phyloP scores from a whole-genome alignment of 2,113 vertebrate genomes.

The Eurypyga helias region DNA sequence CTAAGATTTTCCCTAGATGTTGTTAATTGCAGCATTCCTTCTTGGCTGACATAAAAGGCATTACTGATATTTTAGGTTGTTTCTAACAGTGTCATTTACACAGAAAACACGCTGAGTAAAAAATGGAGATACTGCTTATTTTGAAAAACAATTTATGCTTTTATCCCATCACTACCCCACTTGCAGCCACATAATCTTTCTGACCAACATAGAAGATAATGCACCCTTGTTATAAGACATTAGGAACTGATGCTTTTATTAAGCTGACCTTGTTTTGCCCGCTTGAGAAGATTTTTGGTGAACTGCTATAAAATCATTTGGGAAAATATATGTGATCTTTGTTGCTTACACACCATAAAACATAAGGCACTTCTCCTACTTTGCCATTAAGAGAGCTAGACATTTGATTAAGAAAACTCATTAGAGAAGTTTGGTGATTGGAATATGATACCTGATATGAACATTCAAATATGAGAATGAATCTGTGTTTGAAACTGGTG shows the following conservation, averaged over 20 bases:
- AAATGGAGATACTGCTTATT: background rate
- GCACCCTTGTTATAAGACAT: background rate
- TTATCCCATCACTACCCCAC: background rate
- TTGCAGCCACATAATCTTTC: background rate
- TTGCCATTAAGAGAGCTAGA: background rate
- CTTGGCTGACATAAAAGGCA: background rate
- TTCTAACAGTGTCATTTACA: background rate
- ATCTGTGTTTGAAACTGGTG: background rate
- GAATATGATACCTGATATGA: background rate
- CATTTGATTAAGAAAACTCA: background rate
- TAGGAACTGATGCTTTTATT: background rate
- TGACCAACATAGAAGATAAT: background rate
- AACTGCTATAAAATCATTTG: background rate
- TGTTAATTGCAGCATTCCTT: background rate
- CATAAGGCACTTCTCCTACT: background rate
- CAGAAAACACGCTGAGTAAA: background rate
- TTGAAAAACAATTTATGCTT: background rate
- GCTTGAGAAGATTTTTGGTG: background rate
- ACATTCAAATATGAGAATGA: background rate
- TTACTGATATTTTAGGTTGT: background rate
- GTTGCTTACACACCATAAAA: background rate
- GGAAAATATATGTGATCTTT: background rate
- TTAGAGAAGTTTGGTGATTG: background rate
- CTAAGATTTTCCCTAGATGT: background rate
- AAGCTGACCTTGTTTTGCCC: background rate